Percentiles rank a stretch among this genome's conserved stretches.
Evolutionary conservation across 92 coral and sea anemone species (phyloP).

Genomic region (Heliopora coerulea): DNA sequence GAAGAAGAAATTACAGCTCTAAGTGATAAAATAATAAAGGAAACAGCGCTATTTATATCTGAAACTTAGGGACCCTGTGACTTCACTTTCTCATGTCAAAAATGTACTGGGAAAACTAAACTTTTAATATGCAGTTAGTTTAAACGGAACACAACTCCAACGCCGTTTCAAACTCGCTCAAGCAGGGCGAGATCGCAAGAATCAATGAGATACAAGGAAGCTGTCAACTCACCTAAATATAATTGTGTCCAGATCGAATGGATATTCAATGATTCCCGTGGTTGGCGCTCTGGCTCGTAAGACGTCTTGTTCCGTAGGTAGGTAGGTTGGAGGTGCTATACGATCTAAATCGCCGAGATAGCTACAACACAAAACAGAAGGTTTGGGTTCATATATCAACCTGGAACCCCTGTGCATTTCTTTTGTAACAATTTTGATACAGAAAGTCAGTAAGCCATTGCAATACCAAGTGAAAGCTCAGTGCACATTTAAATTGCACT

Average conservation of each 20-base stretch:
- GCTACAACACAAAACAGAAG: conserved; percentile 47
- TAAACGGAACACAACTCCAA: not conserved
- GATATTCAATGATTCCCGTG: conserved; percentile 97
- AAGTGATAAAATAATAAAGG: conserved; percentile 7
- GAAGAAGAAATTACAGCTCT: conserved; percentile 28
- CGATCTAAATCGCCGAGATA: conserved; percentile 95
- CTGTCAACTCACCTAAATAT: conserved; percentile 98
- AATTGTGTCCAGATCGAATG: conserved; percentile 98
- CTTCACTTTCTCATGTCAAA: too few species aligned
- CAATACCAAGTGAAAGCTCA: too few species aligned
- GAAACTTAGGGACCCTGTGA: not conserved
- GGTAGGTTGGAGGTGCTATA: conserved; percentile 81
- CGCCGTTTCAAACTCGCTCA: not conserved
- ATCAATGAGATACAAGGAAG: too few species aligned
- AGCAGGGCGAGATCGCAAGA: too few species aligned
- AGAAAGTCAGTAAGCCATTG: too few species aligned
- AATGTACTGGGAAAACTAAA: too few species aligned
- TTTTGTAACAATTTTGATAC: too few species aligned
- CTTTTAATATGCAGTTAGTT: too few species aligned
- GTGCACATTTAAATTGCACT: too few species aligned
- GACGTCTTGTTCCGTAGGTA: conserved; percentile 97
- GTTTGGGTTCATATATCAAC: conserved; percentile 2
- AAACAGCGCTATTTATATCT: conserved; percentile 11
- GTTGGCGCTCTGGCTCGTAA: conserved; percentile 98
- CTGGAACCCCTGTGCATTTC: too few species aligned